Base-by-base conservation (phyloP, 2,888 invertebrate genomes). In the Drosophila neutralis region DNA sequence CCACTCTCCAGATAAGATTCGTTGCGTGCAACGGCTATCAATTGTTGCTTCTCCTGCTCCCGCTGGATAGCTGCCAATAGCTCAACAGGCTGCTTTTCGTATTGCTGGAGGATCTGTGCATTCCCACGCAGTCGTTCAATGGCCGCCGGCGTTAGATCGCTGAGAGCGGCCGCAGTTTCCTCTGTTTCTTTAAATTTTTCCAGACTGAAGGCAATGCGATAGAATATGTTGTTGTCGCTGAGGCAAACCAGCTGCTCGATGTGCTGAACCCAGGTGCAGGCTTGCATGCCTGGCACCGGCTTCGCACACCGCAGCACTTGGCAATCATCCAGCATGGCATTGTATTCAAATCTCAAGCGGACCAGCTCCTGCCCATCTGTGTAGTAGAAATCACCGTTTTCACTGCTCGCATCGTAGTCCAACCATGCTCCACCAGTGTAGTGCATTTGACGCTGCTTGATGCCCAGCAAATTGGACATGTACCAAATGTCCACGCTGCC, bases 401-500 rank as follows among this genome's bases (percentile, higher is more conserved):
- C 53, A 11, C 81, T 80, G 24, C 64, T 77, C 11, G 80, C 91
- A 63, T 90, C 90, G 36, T 82, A 90, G 57, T 91, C 85, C 4
- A 89, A 68, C 73, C 89, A 91, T 31, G 87, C 71, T 2, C 82
- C 64, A 11, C 92, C 90, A 0, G 87, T 84, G 40, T 88, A 78
- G 45, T 92, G 83, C 40, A 83, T 79, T 15, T 82, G 82, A 8
- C 86, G 89, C 11, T 89, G 88, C 18, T 92, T 72, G 0, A 87
- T 63, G 8, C 73, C 74, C 27, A 80, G 69, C 5, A 82, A 45
- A 5, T 64, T 53, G 2, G 92, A 93, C 52, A 87, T 62, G 66
- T 89, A 93, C 91, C 92, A 92, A 18, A 93, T 89, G 59, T 92
- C 93, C 38, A 93, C 83, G 29, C 84, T 89, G 13, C 93, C 92